Evolutionary conservation across 2,797 vertebrate species (phyloP).

Genomic region (Parauchenoglanis punctatus): DNA sequence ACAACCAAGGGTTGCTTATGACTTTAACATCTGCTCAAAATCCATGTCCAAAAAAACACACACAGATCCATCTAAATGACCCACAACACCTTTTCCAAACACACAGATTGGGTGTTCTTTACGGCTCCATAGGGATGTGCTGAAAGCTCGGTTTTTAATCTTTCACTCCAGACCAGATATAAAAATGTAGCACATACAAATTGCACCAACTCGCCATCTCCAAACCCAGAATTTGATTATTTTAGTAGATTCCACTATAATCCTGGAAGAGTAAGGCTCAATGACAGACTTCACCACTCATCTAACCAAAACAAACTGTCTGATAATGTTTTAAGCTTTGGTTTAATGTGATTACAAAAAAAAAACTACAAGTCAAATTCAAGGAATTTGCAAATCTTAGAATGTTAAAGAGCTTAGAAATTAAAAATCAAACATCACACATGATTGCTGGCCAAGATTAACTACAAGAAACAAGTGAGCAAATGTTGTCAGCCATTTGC

Average conservation of each 20-base stretch:
- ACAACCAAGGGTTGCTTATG: conserved; percentile 58
- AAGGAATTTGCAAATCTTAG: not conserved
- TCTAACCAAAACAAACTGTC: not conserved
- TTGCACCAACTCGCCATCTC: not conserved
- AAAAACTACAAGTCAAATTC: not conserved
- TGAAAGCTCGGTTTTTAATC: conserved; percentile 66
- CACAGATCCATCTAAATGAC: conserved; percentile 63
- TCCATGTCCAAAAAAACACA: conserved; percentile 49
- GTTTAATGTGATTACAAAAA: not conserved
- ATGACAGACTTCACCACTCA: not conserved
- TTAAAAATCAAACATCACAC: not conserved
- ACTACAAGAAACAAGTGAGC: not conserved
- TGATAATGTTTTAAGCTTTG: not conserved
- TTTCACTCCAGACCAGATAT: conserved; percentile 59
- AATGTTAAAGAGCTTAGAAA: not conserved
- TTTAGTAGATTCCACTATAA: not conserved
- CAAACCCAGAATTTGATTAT: not conserved
- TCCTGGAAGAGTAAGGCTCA: not conserved
- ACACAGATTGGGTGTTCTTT: conserved; percentile 67
- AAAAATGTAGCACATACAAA: conserved; percentile 53
- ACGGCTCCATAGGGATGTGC: conserved; percentile 64
- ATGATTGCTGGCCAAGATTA: not conserved
- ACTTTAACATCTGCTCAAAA: conserved; percentile 63
- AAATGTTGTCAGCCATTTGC: not conserved
- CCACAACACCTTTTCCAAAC: conserved; percentile 66